phyloP scores from a whole-genome alignment of 1,140 invertebrate genomes.

The Diachasmimorpha longicaudata region DNA sequence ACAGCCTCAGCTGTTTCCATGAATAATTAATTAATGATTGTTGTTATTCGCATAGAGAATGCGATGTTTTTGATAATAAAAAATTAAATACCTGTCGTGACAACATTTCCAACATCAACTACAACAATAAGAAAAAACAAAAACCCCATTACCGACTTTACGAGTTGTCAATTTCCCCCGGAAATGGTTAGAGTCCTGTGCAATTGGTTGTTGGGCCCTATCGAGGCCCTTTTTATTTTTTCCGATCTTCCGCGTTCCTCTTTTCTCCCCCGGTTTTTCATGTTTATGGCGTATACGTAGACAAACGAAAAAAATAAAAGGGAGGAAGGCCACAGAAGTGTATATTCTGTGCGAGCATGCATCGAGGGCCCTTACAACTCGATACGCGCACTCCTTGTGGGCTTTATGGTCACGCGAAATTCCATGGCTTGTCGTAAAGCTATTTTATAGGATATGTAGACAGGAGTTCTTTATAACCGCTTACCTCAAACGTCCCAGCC shows the following conservation, averaged over 20 bases:
- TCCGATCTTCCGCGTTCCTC: neutral
- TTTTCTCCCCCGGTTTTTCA: neutral
- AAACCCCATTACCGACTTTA: too few relatives aligned
- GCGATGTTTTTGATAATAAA: too few relatives aligned
- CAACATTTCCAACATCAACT: too few relatives aligned
- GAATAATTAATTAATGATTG: too few relatives aligned
- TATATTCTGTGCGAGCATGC: neutral
- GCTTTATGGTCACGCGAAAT: constrained; percentile 58
- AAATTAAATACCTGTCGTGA: too few relatives aligned
- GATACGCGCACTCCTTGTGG: constrained; percentile 36
- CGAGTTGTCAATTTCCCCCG: too few relatives aligned
- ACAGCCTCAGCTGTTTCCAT: too few relatives aligned
- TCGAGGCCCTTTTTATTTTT: neutral
- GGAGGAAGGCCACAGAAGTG: constrained; percentile 13
- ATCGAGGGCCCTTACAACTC: constrained; percentile 28
- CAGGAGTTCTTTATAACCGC: constrained; percentile 41
- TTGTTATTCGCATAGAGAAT: too few relatives aligned
- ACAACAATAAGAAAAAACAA: too few relatives aligned
- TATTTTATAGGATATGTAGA: constrained; percentile 58
- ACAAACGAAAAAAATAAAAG: neutral
- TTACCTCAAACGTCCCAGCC: constrained; percentile 3
- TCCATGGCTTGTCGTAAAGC: constrained; percentile 54
- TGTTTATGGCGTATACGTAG: neutral
- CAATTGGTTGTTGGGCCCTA: too few relatives aligned
- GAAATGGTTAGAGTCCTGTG: too few relatives aligned